Evolutionary conservation across 2,888 invertebrate genomes (phyloP).

Genomic region (Sinohyriopsis cumingii): DNA sequence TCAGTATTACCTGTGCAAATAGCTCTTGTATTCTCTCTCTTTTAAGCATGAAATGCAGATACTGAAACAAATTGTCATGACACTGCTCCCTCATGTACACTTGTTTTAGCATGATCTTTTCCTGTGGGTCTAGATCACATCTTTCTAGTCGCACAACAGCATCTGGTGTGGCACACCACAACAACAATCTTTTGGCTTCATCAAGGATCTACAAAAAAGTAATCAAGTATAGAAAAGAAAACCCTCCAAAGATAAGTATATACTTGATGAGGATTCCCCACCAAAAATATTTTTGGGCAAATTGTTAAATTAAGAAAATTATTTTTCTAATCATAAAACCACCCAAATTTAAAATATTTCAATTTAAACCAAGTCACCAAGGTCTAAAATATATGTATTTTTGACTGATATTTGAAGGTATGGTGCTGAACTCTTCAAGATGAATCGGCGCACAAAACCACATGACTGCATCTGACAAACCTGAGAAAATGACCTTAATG

Average conservation of each 20-base stretch:
- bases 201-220: conserved; percentile 24
- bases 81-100: conserved; percentile 57
- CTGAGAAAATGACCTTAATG: too few relatives aligned
- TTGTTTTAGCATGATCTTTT: conserved; percentile 24
- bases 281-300: too few relatives aligned
- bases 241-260: background rate
- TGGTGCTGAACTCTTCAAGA: too few relatives aligned
- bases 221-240: background rate
- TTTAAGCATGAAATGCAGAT: conserved; percentile 43
- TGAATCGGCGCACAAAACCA: too few relatives aligned
- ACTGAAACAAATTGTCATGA: conserved; percentile 58
- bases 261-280: background rate
- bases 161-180: conserved; percentile 66
- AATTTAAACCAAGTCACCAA: too few relatives aligned
- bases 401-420: too few relatives aligned
- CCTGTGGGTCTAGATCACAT: conserved; percentile 28
- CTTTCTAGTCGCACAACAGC: conserved; percentile 50
- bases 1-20: conserved; percentile 40
- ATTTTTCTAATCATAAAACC: too few relatives aligned
- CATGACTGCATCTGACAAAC: too few relatives aligned
- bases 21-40: conserved; percentile 8
- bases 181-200: conserved; percentile 47
- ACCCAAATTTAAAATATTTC: too few relatives aligned
- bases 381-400: too few relatives aligned
- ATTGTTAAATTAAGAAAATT: too few relatives aligned